phyloP scores from a whole-genome alignment of 2,888 invertebrate genomes.

The Polymixis lichenea region DNA sequence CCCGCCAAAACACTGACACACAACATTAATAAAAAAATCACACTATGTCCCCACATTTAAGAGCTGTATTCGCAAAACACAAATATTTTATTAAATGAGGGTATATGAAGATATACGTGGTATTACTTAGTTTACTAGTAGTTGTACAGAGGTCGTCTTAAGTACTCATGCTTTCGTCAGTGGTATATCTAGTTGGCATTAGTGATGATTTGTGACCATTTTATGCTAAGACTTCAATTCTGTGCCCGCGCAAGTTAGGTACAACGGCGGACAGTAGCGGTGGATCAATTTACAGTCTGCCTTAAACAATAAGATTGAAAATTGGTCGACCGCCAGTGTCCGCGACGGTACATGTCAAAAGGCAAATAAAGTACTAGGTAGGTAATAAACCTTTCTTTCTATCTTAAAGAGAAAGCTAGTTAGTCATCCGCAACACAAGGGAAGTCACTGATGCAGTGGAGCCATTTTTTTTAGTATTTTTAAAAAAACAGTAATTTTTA shows the following conservation, averaged over 20 bases:
- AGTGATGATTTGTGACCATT: conserved; percentile 59
- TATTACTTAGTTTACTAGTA: conserved; percentile 52
- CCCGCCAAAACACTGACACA: conserved; percentile 46
- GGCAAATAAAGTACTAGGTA: conserved; percentile 2
- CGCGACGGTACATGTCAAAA: neutral
- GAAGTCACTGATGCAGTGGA: neutral
- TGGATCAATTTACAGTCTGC: too few species aligned
- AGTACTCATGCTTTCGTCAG: conserved; percentile 58
- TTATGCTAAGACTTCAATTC: conserved; percentile 18
- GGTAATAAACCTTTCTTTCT: neutral
- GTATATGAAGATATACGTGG: conserved; percentile 36
- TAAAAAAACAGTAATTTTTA: too few species aligned
- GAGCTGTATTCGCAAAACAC: conserved; percentile 38
- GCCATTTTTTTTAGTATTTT: too few species aligned
- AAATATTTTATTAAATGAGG: conserved; percentile 49
- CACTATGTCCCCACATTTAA: conserved; percentile 52
- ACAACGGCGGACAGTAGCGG: too few species aligned
- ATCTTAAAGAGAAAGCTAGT: neutral
- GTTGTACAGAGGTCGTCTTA: conserved; percentile 49
- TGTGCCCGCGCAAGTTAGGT: neutral
- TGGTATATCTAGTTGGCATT: conserved; percentile 54
- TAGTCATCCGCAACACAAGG: neutral
- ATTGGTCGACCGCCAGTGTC: too few species aligned
- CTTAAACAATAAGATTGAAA: too few species aligned
- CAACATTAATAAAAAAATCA: conserved; percentile 31